Conservation (phyloP, 2,888 invertebrate species). For the Athalia cordata region DNA sequence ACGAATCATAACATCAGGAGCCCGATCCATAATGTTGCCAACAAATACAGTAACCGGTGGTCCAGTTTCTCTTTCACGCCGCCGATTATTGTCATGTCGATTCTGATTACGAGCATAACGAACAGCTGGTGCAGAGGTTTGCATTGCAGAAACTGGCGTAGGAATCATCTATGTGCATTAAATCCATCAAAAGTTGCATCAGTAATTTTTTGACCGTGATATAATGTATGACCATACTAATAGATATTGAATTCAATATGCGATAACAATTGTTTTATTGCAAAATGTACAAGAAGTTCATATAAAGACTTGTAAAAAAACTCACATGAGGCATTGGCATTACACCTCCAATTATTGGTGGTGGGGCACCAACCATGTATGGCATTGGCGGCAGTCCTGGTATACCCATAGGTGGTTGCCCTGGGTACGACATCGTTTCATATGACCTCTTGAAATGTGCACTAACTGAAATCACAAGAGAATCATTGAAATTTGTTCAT, state of each 20-base stretch:
- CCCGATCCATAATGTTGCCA: conserved; percentile 96
- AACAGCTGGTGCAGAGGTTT: conserved; percentile 70
- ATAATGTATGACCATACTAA: conserved; percentile 35
- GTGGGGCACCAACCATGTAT: conserved; percentile 75
- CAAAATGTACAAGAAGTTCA: neutral
- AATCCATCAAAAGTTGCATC: neutral
- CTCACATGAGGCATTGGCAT: conserved; percentile 87
- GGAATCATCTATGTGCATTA: conserved; percentile 71
- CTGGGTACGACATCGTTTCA: conserved; percentile 88
- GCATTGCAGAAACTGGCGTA: conserved; percentile 73
- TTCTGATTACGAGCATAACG: conserved; percentile 68
- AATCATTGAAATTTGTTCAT: neutral
- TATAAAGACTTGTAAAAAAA: conserved; percentile 51
- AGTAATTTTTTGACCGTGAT: too few species aligned
- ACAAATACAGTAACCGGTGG: conserved; percentile 98
- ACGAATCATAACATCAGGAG: conserved; percentile 96
- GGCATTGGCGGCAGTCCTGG: conserved; percentile 86
- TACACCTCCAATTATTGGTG: conserved; percentile 81
- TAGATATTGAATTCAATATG: neutral
- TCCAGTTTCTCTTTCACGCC: conserved; percentile 75
- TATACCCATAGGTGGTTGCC: conserved; percentile 85
- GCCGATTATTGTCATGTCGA: conserved; percentile 68
- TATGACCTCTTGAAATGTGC: neutral
- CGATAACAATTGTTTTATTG: neutral
- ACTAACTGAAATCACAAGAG: neutral